Base-by-base conservation (phyloP, 2,888 invertebrate species). In the Geotrupes spiniger region DNA sequence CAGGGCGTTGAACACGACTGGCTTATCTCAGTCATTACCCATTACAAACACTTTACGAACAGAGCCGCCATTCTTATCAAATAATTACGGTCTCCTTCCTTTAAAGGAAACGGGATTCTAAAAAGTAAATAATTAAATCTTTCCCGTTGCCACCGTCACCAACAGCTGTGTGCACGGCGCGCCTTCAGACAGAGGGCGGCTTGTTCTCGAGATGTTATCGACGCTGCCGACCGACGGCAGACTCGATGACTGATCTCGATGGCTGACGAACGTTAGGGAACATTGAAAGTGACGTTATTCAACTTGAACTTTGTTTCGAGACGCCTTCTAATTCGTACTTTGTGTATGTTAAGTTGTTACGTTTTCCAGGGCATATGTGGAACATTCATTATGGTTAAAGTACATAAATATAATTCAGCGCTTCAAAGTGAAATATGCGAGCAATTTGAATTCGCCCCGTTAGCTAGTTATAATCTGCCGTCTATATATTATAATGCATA, bases 21-120 rank as follows among this genome's bases (percentile, higher is more conserved):
- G 56, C 54, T 60, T 61, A 61, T 60, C 60, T 51, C 39, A 52
- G 52, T 57, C 58, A 58, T 61, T 59, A 61, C 57, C 55, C 59
- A 58, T 59, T 58, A 60, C 56, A 57, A 59, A 57, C 57, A 56
- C 57, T 61, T 59, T 56, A 57, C 52, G 50, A 59, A 58, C 57
- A 58, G 59, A 54, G 51, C 60, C 57, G 56, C 52, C 48, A 49
- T 56, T 58, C 61, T 61, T 61, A 61, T 61, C 61, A 58, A 60
- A 59, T 60, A 61, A 58, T 60, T 60, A 56, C 51, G 47, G 47
- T 42, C 53, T 48, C 49, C 38, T 47, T 43, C 52, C 52, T 49
- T 51, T 51, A 50, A 49, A 51, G 56, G 53, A 53, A 56, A 54
- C 48, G 39, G 46, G 44, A 40, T 49, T 49, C 49, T 50, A 42